Conservation (phyloP, 2,888 invertebrate species). For the Polietes domitor region DNA sequence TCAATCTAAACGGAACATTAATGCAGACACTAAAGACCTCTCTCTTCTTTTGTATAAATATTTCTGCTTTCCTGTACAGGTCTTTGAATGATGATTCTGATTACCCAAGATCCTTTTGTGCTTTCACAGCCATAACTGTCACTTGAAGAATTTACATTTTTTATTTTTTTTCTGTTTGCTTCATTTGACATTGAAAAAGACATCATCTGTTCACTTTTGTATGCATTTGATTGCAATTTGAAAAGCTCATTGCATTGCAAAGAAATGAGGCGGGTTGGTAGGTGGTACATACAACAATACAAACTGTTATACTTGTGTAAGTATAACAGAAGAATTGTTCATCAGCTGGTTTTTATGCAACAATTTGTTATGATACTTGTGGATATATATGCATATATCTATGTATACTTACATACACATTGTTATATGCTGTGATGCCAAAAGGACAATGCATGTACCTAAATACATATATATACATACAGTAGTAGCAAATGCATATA, state of each 20-base stretch:
- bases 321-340: neutral
- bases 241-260: neutral
- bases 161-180: neutral
- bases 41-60: no score
- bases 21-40: no score
- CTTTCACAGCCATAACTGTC: neutral
- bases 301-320: neutral
- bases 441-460: conserved; percentile 10
- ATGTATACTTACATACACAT: conserved; percentile 8
- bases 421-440: neutral
- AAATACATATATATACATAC: neutral
- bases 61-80: no score
- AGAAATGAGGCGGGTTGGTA: neutral
- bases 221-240: neutral
- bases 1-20: no score
- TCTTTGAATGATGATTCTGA: neutral
- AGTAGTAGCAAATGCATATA: conserved; percentile 28
- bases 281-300: no score
- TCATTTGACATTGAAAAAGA: conserved; percentile 14
- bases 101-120: neutral
- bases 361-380: conserved; percentile 3
- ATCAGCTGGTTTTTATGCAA: conserved; percentile 28
- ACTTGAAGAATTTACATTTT: no score
- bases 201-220: neutral
- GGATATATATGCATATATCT: conserved; percentile 21